A percentile compares a stretch with the other conserved stretches of the same genome.
Conservation (phyloP, 2,888 invertebrate species). For the Endomychus coccineus region DNA sequence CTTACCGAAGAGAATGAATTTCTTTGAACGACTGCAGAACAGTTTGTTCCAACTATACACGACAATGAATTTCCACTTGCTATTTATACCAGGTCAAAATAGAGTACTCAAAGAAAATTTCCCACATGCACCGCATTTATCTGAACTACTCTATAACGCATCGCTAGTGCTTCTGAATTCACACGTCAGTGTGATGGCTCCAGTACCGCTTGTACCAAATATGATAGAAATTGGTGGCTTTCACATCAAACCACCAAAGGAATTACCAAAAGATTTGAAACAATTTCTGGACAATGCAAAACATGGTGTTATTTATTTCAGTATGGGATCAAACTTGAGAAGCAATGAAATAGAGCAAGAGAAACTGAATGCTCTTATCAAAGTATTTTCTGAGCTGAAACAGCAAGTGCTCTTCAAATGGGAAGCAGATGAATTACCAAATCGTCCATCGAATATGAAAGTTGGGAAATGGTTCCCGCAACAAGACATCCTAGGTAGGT, state of each 20-base stretch:
- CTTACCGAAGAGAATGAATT: slow-evolving; percentile 41
- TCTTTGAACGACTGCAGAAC: slow-evolving; percentile 50
- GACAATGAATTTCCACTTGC: slow-evolving; percentile 7
- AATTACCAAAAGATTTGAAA: slow-evolving; percentile 43
- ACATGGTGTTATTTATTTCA: slow-evolving; percentile 52
- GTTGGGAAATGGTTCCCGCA: slow-evolving; percentile 35
- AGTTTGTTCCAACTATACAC: slow-evolving; percentile 27
- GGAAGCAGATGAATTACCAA: slow-evolving; percentile 47
- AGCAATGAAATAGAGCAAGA: slow-evolving; percentile 49
- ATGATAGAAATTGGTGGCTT: slow-evolving; percentile 52
- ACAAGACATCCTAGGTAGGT: slow-evolving; percentile 30
- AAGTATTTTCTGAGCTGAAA: slow-evolving; percentile 52
- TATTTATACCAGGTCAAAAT: slow-evolving; percentile 21
- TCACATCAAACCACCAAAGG: slow-evolving; percentile 38
- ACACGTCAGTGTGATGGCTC: slow-evolving; percentile 47
- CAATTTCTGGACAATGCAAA: slow-evolving; percentile 47
- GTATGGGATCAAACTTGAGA: slow-evolving; percentile 54
- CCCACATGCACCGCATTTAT: slow-evolving; percentile 26
- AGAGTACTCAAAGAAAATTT: slow-evolving; percentile 26
- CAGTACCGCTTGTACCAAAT: slow-evolving; percentile 50
- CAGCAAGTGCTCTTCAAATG: slow-evolving; percentile 64
- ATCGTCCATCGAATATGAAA: slow-evolving; percentile 39
- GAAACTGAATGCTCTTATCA: slow-evolving; percentile 48
- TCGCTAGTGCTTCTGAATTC: slow-evolving; percentile 33
- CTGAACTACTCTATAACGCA: slow-evolving; percentile 28